A percentile compares a stretch with the other conserved stretches of the same genome.
These are phyloP conservation scores for Alces alces DNA, from an alignment of 2,113 vertebrate genomes.

Conservation along the genomic window DNA sequence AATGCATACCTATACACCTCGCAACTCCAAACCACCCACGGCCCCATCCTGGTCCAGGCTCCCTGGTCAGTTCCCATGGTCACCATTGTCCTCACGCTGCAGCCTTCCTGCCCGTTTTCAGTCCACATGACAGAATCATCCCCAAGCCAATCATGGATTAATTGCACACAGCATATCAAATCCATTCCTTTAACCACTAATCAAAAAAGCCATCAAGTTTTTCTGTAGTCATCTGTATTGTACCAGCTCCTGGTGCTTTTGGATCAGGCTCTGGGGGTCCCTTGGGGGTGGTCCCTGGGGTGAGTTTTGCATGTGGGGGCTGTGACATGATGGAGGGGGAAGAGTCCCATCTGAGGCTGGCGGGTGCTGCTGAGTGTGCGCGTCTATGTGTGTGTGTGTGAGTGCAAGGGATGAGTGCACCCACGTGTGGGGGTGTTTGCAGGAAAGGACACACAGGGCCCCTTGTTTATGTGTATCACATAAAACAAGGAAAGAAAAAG, in stretches of 20 bases:
- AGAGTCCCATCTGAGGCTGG: rapidly evolving
- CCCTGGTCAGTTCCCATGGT: too few species aligned
- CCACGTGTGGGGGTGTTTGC: rapidly evolving
- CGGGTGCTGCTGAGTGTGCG: rapidly evolving
- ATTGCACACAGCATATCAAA: background rate
- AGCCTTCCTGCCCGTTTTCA: background rate
- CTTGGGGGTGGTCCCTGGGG: background rate
- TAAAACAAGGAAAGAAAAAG: background rate
- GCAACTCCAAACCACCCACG: rapidly evolving
- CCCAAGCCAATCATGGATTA: background rate
- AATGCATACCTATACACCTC: rapidly evolving
- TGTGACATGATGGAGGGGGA: background rate
- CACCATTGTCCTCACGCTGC: rapidly evolving
- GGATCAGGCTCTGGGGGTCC: background rate
- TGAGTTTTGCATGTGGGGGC: background rate
- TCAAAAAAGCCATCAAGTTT: constrained; percentile 43
- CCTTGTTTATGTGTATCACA: background rate
- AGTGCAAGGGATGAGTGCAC: rapidly evolving
- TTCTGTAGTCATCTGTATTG: background rate
- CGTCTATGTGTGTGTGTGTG: background rate
- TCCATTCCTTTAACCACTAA: constrained; percentile 6
- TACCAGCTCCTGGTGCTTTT: constrained; percentile 8
- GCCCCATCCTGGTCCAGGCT: background rate
- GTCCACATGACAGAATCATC: background rate
- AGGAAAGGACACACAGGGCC: background rate